Base-by-base conservation (phyloP, 2,888 invertebrate species). In the Drosophila neutralis region DNA sequence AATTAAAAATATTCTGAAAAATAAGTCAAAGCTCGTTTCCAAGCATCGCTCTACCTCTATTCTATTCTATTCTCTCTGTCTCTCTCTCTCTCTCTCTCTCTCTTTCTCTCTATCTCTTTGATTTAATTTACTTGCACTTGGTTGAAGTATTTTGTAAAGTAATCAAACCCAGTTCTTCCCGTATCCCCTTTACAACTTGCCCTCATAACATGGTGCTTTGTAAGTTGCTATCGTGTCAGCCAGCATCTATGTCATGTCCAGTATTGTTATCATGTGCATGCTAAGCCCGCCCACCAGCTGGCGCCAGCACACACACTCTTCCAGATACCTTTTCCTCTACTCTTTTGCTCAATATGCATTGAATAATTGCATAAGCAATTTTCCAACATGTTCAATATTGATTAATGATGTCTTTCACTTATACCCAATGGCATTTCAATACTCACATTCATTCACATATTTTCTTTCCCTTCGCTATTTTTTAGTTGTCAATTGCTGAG, bases 101-200 rank as follows among this genome's bases (percentile, higher is more conserved):
- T 21, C 2, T 51, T 38, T 33, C 10, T 49, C 21, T 35, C 29
- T 62, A 36, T 56, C 29, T 21, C 29, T 73, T 38, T 54, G 64
- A 80, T 77, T 70, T 53, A 77, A 80, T 77, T 80, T 80, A 80
- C 76, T 76, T 76, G 80, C 65, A 53, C 76, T 78, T 69, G 54
- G 38, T 31, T 74, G 51, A 56, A 64, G 59, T 40, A 61, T 63
- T 73, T 63, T 36, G 21, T 31, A 13, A 42, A 13, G 21, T 45
- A 45, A 45, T 21, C 13, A 45, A 45, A 15, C 4, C 13, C 7
- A 4, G 45, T 13, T 21, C 4, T 21, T 15, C 21, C 7, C 2
- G 21, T 13, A 15, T 45, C 45, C 15, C 13, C 21, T 2, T 45
- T 13, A 15, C 13, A 45, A 13, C 21, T 13, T 13, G 45, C 1